Evolutionary conservation across 2,888 invertebrate genomes (phyloP).

Genomic region (Pollenia labialis): DNA sequence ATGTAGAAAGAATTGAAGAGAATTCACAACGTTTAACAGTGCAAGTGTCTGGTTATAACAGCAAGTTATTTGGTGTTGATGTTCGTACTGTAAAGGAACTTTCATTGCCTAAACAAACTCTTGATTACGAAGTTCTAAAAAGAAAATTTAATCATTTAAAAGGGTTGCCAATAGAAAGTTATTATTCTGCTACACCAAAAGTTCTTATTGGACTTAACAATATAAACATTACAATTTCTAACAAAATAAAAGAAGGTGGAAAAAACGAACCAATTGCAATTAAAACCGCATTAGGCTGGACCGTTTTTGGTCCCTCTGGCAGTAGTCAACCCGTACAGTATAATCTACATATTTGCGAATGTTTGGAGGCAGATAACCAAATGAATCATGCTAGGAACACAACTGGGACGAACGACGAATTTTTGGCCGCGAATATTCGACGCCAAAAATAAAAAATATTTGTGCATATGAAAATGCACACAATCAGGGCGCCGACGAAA

Average conservation of each 20-base stretch:
- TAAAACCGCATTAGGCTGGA: conserved; percentile 29
- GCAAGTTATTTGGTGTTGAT: conserved; percentile 20
- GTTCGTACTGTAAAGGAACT: conserved; percentile 55
- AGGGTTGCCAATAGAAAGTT: conserved; percentile 47
- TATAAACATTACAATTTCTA: conserved; percentile 34
- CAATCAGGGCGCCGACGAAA: too few species aligned
- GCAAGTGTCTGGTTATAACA: conserved; percentile 51
- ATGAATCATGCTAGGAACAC: too few species aligned
- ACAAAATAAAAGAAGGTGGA: conserved; percentile 33
- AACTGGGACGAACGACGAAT: too few species aligned
- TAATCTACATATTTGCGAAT: conserved; percentile 50
- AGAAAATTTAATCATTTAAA: conserved; percentile 49
- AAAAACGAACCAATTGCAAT: conserved; percentile 38
- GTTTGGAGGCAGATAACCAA: conserved; percentile 32
- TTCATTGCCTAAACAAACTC: conserved; percentile 41
- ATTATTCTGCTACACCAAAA: conserved; percentile 38
- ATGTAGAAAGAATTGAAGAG: conserved; percentile 59
- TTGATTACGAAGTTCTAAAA: conserved; percentile 31
- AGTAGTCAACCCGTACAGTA: conserved; percentile 25
- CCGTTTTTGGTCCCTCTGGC: conserved; percentile 43
- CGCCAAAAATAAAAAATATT: too few species aligned
- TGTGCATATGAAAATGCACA: too few species aligned
- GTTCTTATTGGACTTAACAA: conserved; percentile 47
- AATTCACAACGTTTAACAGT: conserved; percentile 56
- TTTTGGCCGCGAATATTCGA: too few species aligned